These are phyloP conservation scores for Arnoldichthys spilopterus DNA, from an alignment of 2,797 vertebrate genomes.

Conservation along the genomic window DNA sequence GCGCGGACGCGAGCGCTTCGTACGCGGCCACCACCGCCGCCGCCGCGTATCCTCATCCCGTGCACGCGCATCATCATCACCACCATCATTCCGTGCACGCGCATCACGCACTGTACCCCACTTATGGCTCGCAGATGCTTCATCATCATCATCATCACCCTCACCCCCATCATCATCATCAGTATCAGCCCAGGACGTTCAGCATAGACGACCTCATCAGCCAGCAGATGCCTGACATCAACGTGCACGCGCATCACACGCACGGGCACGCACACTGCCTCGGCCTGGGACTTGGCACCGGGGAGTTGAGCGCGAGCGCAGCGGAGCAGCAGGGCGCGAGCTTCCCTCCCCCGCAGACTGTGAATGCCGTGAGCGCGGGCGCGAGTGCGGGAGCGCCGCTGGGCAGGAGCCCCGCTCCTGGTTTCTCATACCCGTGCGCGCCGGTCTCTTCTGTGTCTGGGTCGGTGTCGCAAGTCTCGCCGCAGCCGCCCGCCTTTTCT, in stretches of 20 bases:
- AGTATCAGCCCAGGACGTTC: constrained; percentile 88
- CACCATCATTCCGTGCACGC: not conserved
- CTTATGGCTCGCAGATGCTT: constrained; percentile 81
- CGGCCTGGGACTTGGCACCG: constrained; percentile 74
- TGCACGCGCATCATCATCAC: not conserved
- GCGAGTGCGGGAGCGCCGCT: not conserved
- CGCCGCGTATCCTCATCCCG: not conserved
- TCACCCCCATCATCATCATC: constrained; percentile 48
- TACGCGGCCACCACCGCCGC: constrained; percentile 71
- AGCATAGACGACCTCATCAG: constrained; percentile 93
- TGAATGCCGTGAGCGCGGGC: not conserved
- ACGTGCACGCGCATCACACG: constrained; percentile 73
- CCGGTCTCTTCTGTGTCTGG: not conserved
- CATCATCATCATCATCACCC: constrained; percentile 79
- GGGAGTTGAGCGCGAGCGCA: constrained; percentile 78
- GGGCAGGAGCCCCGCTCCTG: not conserved
- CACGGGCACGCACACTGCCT: constrained; percentile 77
- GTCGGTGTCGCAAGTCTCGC: not conserved
- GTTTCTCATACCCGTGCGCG: not conserved
- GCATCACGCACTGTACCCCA: constrained; percentile 67
- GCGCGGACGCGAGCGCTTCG: constrained; percentile 86
- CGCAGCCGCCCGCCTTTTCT: constrained; percentile 46
- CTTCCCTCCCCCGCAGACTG: not conserved
- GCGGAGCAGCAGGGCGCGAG: constrained; percentile 52
- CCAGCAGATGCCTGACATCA: constrained; percentile 83